phyloP scores from a whole-genome alignment of 2,113 vertebrate genomes.

The Orthonyx spaldingii region DNA sequence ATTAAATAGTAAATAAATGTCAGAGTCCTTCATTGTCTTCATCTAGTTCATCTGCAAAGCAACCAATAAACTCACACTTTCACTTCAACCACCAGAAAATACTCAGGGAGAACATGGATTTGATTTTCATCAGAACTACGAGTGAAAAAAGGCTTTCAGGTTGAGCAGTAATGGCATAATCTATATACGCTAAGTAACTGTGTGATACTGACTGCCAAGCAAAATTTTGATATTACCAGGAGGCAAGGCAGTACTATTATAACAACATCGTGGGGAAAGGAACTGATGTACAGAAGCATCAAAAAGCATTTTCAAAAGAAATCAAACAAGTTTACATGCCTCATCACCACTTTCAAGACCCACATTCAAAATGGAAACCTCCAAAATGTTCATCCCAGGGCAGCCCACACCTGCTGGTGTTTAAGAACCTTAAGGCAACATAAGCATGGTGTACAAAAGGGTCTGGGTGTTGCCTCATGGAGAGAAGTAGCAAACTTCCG shows the following conservation, averaged over 20 bases:
- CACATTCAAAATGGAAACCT: not conserved
- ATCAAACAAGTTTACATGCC: not conserved
- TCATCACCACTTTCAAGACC: not conserved
- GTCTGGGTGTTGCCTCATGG: not conserved
- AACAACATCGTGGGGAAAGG: accelerated
- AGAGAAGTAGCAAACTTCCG: not conserved
- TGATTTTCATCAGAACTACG: not conserved
- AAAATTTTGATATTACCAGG: not conserved
- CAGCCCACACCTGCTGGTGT: not conserved
- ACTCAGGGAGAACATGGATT: not conserved
- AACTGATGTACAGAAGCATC: not conserved
- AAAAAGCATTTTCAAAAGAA: not conserved
- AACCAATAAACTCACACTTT: not conserved
- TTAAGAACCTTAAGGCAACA: not conserved
- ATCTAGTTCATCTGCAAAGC: not conserved
- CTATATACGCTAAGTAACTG: not conserved
- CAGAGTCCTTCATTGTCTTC: not conserved
- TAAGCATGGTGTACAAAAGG: accelerated
- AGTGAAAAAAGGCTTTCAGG: not conserved
- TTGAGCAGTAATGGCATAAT: not conserved
- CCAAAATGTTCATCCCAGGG: not conserved
- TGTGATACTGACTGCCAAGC: not conserved
- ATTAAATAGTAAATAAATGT: not conserved
- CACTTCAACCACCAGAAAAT: not conserved
- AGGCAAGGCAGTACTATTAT: not conserved